phyloP scores from a whole-genome alignment of 2,888 invertebrate genomes.

The Calameuta filiformis region DNA sequence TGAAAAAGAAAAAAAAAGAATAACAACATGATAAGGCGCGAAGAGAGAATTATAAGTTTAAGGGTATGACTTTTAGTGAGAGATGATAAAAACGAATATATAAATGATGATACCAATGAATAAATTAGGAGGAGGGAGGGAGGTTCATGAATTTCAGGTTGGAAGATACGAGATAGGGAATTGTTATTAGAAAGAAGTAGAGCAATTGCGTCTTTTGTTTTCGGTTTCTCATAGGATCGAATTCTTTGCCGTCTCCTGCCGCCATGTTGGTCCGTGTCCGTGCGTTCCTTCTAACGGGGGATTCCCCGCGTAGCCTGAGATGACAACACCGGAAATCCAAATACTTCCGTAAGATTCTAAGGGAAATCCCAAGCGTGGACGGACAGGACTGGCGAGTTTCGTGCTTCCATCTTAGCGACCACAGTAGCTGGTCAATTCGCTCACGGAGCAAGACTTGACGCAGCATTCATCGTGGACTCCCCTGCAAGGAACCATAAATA shows the following conservation, averaged over 20 bases:
- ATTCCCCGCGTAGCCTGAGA: neutral
- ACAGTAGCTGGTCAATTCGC: slow-evolving; percentile 63
- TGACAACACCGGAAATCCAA: neutral
- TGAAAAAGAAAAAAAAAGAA: slow-evolving; percentile 5
- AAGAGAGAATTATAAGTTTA: neutral
- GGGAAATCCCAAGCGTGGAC: neutral
- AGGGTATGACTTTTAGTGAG: neutral
- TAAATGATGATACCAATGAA: neutral
- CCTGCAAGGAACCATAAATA: slow-evolving; percentile 15
- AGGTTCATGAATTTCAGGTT: neutral
- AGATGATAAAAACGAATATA: neutral
- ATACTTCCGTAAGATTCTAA: neutral
- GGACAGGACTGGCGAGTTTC: neutral
- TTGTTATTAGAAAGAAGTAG: neutral
- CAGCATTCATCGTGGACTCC: slow-evolving; percentile 68
- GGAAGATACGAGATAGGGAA: neutral
- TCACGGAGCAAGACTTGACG: slow-evolving; percentile 58
- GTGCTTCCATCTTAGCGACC: slow-evolving; percentile 29
- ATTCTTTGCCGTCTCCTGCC: neutral
- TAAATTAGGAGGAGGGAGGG: neutral
- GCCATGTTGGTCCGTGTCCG: neutral
- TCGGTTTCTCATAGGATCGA: neutral
- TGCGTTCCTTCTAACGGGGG: neutral
- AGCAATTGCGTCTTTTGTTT: neutral
- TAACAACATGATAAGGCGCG: neutral